Base-by-base conservation (phyloP, 2,797 vertebrate species). In the Paratrypauchen microcephalus region DNA sequence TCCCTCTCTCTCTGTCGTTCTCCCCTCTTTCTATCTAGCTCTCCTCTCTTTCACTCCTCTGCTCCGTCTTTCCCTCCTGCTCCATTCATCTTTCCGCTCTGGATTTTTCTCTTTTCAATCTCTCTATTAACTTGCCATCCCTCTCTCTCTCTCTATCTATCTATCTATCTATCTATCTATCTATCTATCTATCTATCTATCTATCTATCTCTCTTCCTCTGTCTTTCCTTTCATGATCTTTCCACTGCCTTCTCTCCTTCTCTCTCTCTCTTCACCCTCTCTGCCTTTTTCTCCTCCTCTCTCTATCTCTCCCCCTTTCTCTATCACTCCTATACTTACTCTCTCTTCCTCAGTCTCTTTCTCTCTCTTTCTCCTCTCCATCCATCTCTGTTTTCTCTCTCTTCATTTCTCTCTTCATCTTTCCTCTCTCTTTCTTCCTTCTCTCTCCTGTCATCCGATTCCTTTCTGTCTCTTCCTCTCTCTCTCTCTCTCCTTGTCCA, bases 301-400 rank as follows among this genome's bases (percentile, higher is more conserved):
- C 11, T 86, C 79, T 77, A 58, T 60, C 66, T 69, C 75, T 77
- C 76, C 73, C 79, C 82, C 80, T 68, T 48, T 41, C 39, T 41
- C 3, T 13, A 15, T 16, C 12, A 56, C 78, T 77, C 71, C 52
- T n/a, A n/a, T 54, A 0, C 50, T 21, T 6, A 23, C 50, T 21
- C 7, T 54, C 7, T 11, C 6, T 54, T 21, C 86, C 9, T 12
- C 11, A 1, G 0, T 13, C 39, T 13, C 39, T 13, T 12, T 1
- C 36, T 39, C 36, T 85, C 79, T 76, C 62, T 57, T 64, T 66
- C 75, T 77, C 9, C 78, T 41, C 39, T 4, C 9, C 36, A 2
- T 13, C 11, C 12, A 41, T 13, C 39, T 45, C 41, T 45, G 13
- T 13, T 45, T 13, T 15, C 12, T 13, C 3, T 9, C 41, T 45